Percentiles rank a stretch among this genome's conserved stretches.
These are phyloP conservation scores for Phthorimaea operculella DNA, from an alignment of 1,140 invertebrate genomes.

Conservation along the genomic window DNA sequence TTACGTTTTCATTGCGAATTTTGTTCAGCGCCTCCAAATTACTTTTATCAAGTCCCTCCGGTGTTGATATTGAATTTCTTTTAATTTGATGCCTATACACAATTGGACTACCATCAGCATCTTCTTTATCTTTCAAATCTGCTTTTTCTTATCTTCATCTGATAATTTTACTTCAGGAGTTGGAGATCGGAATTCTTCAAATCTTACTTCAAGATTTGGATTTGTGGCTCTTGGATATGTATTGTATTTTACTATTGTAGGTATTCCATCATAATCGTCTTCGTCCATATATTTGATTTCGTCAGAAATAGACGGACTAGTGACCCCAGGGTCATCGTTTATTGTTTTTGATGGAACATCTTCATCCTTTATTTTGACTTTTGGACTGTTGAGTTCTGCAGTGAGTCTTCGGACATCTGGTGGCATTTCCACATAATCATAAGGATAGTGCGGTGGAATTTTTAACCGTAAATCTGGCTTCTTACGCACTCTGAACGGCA, in stretches of 20 bases:
- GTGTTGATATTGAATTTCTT: slow-evolving; percentile 19
- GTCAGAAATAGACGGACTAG: slow-evolving; percentile 9
- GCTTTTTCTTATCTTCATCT: neutral
- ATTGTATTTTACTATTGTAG: neutral
- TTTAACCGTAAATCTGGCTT: slow-evolving; percentile 46
- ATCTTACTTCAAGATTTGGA: slow-evolving; percentile 10
- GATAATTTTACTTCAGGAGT: slow-evolving; percentile 38
- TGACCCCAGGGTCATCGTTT: too few relatives aligned
- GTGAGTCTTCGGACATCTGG: slow-evolving; percentile 29
- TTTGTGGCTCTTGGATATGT: slow-evolving; percentile 14
- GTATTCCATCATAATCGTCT: slow-evolving; percentile 10
- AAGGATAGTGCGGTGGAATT: slow-evolving; percentile 37
- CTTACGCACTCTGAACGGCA: slow-evolving; percentile 30
- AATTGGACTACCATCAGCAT: slow-evolving; percentile 19
- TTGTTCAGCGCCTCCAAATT: slow-evolving; percentile 10
- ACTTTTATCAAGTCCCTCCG: slow-evolving; percentile 15
- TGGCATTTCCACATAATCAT: slow-evolving; percentile 56
- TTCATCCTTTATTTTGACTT: too few relatives aligned
- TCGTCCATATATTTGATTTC: slow-evolving; percentile 39
- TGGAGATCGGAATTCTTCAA: slow-evolving; percentile 18
- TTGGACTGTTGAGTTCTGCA: slow-evolving; percentile 25
- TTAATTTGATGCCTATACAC: slow-evolving; percentile 19
- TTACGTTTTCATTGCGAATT: slow-evolving; percentile 19
- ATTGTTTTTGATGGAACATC: too few relatives aligned
- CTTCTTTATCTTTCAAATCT: neutral